Percentiles rank a stretch among this genome's conserved stretches.
phyloP scores from a whole-genome alignment of 2,888 invertebrate genomes.

The Epicampocera succincta region DNA sequence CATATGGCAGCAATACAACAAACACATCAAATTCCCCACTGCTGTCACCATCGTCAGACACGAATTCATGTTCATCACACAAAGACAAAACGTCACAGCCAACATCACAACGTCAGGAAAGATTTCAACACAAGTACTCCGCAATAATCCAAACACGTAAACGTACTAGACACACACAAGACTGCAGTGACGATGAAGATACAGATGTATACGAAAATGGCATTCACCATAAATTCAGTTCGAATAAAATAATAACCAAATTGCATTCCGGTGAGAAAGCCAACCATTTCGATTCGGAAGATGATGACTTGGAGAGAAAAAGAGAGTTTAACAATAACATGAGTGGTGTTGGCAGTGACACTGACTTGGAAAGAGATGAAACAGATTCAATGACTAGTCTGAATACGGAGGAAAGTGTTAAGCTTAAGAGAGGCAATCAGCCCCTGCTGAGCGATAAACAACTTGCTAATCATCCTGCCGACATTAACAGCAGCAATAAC shows the following conservation, averaged over 20 bases:
- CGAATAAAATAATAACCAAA: conserved; percentile 31
- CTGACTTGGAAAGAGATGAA: conserved; percentile 54
- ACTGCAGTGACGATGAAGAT: conserved; percentile 13
- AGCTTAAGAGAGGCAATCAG: conserved; percentile 54
- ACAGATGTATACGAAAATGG: conserved; percentile 31
- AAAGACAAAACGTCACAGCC: conserved; percentile 55
- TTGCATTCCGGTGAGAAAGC: conserved; percentile 34
- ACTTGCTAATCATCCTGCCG: conserved; percentile 51
- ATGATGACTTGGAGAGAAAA: conserved; percentile 67
- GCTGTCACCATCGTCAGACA: conserved; percentile 55
- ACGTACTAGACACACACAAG: neutral
- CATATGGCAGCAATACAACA: conserved; percentile 51
- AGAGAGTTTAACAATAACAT: conserved; percentile 49
- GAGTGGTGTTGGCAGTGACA: conserved; percentile 31
- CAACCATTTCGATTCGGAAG: conserved; percentile 33
- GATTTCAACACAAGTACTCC: conserved; percentile 28
- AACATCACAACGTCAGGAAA: conserved; percentile 50
- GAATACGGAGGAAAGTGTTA: conserved; percentile 53
- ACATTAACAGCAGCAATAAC: conserved; percentile 60
- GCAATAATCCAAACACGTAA: neutral
- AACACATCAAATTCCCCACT: conserved; percentile 46
- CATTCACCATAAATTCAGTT: conserved; percentile 27
- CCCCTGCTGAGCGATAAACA: conserved; percentile 44
- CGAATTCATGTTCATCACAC: conserved; percentile 56
- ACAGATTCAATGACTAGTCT: conserved; percentile 54